Conservation (phyloP, 2,888 invertebrate species). For the Nomada lathburiana region DNA sequence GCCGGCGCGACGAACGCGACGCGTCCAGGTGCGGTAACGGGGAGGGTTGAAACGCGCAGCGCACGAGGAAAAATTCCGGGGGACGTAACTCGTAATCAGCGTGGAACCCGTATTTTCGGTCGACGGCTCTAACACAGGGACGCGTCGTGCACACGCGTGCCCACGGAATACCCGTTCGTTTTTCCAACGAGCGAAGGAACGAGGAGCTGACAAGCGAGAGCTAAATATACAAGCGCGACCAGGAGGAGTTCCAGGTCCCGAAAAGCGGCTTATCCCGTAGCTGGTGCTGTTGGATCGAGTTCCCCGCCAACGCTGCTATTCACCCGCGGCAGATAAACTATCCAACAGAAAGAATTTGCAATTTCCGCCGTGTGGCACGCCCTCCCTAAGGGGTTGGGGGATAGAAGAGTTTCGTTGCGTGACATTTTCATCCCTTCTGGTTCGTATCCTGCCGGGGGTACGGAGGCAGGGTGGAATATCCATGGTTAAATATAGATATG, state of each 20-base stretch:
- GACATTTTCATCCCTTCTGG: conserved; percentile 8
- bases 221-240: conserved; percentile 53
- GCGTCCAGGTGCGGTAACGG: not conserved
- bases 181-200: conserved; percentile 30
- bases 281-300: conserved; percentile 54
- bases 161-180: conserved; percentile 7
- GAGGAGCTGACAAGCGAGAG: conserved; percentile 55
- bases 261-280: conserved; percentile 57
- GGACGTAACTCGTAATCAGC: conserved; percentile 55
- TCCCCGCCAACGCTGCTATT: conserved; percentile 45
- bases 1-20: not conserved
- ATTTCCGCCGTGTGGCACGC: conserved; percentile 27
- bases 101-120: conserved; percentile 35
- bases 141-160: not conserved
- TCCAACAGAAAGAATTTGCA: conserved; percentile 50
- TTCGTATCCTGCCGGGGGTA: no score
- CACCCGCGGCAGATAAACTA: conserved; percentile 53
- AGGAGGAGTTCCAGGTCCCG: conserved; percentile 13
- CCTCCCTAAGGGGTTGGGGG: not conserved
- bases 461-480: no score
- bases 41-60: conserved; percentile 26
- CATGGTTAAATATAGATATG: no score
- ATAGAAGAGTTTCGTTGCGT: not conserved
- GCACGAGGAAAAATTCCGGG: conserved; percentile 33
- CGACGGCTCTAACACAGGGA: not conserved